Base-by-base conservation (phyloP, 2,888 invertebrate species). In the Unio pictorum region DNA sequence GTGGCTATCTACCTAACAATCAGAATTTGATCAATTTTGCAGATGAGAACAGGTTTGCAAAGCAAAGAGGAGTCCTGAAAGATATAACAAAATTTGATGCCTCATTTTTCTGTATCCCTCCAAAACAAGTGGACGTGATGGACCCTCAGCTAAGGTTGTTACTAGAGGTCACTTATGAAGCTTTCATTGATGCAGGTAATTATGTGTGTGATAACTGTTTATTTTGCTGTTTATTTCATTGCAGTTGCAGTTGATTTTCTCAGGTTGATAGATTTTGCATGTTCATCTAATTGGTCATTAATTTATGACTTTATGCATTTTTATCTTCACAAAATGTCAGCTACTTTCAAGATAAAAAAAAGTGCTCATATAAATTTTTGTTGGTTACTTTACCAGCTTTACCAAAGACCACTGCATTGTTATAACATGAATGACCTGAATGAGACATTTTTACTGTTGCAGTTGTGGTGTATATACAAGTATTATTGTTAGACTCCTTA, bases 121-220 rank as follows among this genome's bases (percentile, higher is more conserved):
- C 88, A 0, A 88, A 88, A 71, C 86, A 88, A 72, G 89, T 87
- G 3, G 78, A 86, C 56, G 75, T 81, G 58, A 88, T 88, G 88
- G 89, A 89, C 73, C 89, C 89, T 18, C 89, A 89, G 73, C 92
- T 98, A 80, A 92, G 98, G 77, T 93, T 97, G 90, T 91, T 99
- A 80, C 92, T 99, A 66, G 99, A 90, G 71, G 84, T 83, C 7
- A 81, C 88, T 7, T 82, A 85, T 72, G 89, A 89, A 75, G 86
- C 88, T 18, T 73, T 89, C 55, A 77, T 88, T 59, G 89, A 89
- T 85, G 85, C 89, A 73, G 89, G 89, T 89, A 69, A 70, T 68
- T 58, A 23, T 23, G 23, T 1, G 20, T 7, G 11, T 54, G 55
- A 15, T 64, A 17, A 45, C 26, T 3, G 20, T 30, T 15, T 23